phyloP scores from a whole-genome alignment of 2,797 vertebrate genomes.

The Sciurus carolinensis region DNA sequence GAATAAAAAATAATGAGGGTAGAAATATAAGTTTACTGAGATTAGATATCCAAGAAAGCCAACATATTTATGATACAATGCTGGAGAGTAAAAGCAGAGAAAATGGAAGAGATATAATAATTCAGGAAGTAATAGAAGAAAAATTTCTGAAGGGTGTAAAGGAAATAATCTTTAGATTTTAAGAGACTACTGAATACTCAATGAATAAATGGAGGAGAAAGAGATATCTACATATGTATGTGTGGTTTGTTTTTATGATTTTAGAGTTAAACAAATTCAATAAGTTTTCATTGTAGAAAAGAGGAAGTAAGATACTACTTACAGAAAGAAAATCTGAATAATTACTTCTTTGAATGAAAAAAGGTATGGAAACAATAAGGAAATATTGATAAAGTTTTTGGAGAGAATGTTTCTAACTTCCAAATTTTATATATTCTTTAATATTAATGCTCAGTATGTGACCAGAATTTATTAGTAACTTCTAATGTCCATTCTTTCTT shows the following conservation, averaged over 20 bases:
- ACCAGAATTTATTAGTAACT: not conserved
- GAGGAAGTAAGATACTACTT: not conserved
- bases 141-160: not conserved
- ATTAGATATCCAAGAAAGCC: not conserved
- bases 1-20: not conserved
- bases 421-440: not conserved
- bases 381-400: not conserved
- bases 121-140: slow-evolving; percentile 13
- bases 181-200: not conserved
- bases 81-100: not conserved
- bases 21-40: not conserved
- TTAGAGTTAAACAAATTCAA: not conserved
- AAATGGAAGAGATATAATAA: slow-evolving; percentile 35
- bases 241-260: not conserved
- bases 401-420: not conserved
- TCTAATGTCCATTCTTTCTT: slow-evolving; percentile 11
- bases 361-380: not conserved
- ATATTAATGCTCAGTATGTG: not conserved
- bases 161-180: not conserved
- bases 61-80: not conserved
- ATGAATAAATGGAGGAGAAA: not conserved
- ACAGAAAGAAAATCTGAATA: not conserved
- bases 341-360: slow-evolving; percentile 1
- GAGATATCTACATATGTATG: not conserved
- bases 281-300: not conserved